Evolutionary conservation across 2,113 vertebrate species (phyloP).

Genomic region (Mastomys coucha): DNA sequence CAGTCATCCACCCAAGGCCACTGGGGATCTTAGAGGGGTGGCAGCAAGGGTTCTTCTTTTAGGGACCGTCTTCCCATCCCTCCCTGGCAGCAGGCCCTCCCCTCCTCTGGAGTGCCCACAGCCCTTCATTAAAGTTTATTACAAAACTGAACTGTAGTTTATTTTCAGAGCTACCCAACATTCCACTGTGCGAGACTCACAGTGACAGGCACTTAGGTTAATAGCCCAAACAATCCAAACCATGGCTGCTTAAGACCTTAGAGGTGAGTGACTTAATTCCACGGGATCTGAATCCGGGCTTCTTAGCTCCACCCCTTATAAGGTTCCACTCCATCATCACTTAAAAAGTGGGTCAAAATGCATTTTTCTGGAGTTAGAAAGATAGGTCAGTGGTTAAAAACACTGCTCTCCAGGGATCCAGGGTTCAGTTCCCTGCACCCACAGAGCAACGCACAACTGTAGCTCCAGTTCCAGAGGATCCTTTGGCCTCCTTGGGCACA

Average conservation of each 20-base stretch:
- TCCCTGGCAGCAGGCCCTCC: background rate
- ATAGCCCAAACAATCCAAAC: background rate
- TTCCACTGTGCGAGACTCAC: background rate
- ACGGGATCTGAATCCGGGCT: background rate
- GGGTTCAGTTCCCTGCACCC: background rate
- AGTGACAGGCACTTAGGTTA: conserved; percentile 20
- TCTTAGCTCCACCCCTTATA: background rate
- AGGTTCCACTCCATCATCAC: background rate
- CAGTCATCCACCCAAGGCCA: background rate
- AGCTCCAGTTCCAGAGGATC: background rate
- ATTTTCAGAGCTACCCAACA: background rate
- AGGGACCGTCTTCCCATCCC: background rate
- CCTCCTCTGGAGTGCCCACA: background rate
- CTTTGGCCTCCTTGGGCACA: background rate
- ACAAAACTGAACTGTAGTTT: background rate
- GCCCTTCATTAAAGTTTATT: conserved; percentile 45
- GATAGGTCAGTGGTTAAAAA: too few relatives aligned
- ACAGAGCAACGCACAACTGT: background rate
- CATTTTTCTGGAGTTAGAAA: background rate
- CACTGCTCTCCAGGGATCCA: background rate
- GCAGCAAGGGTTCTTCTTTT: background rate
- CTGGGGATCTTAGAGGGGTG: fast-evolving
- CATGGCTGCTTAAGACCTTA: background rate
- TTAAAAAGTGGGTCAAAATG: background rate
- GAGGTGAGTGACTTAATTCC: background rate